Conservation (phyloP, 2,113 vertebrate species). For the Eonycteris spelaea region DNA sequence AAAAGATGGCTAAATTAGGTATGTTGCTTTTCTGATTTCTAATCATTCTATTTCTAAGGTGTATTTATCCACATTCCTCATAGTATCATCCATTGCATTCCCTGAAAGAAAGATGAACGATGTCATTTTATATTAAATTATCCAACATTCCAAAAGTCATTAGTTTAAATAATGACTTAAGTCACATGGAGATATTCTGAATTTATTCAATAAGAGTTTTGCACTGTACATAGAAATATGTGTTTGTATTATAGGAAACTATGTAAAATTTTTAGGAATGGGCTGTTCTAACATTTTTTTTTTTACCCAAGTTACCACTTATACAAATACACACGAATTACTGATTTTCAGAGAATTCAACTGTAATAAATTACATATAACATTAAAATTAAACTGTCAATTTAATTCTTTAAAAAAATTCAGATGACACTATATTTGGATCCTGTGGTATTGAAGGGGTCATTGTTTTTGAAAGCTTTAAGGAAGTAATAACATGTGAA, state of each 20-base stretch:
- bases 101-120: background rate
- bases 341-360: slow-evolving; percentile 32
- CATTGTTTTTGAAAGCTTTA: slow-evolving; percentile 7
- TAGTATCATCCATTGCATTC: background rate
- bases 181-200: background rate
- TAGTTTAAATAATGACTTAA: background rate
- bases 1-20: slow-evolving; percentile 94
- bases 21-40: slow-evolving; percentile 64
- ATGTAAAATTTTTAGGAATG: background rate
- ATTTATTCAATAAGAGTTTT: slow-evolving; percentile 13
- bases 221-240: background rate
- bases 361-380: background rate
- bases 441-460: background rate
- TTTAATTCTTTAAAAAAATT: slow-evolving; percentile 23
- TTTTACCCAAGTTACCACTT: background rate
- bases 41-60: background rate
- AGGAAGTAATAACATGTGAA: slow-evolving; percentile 18
- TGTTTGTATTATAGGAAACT: background rate
- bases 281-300: background rate
- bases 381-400: background rate
- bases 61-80: background rate
- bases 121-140: background rate
- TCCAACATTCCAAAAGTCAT: background rate
- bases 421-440: background rate
- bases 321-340: background rate